These are phyloP conservation scores for Ephialtes manifestator DNA, from an alignment of 2,888 invertebrate species.

Conservation along the genomic window DNA sequence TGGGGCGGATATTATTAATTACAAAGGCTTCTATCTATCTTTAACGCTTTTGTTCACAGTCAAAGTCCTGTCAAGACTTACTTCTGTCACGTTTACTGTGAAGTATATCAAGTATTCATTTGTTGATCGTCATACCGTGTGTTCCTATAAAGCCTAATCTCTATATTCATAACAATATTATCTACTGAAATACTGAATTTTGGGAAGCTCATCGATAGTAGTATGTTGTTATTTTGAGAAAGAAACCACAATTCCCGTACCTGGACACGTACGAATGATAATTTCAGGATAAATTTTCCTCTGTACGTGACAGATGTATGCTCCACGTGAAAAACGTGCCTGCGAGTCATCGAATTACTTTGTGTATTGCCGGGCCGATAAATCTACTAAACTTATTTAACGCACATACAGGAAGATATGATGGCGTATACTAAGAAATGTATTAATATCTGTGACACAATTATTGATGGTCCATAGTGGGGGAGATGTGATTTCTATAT, in stretches of 20 bases:
- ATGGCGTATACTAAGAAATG: neutral
- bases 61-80: no score
- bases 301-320: conserved; percentile 25
- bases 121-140: no score
- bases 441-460: neutral
- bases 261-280: conserved; percentile 25
- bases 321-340: conserved; percentile 27
- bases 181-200: neutral
- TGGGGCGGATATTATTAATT: no score
- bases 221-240: neutral
- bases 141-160: no score
- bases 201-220: conserved; percentile 14
- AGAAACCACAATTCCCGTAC: neutral
- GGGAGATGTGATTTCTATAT: conserved; percentile 11
- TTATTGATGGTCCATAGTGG: neutral
- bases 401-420: neutral
- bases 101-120: no score
- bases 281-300: conserved; percentile 1
- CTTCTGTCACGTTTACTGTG: no score
- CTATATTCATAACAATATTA: no score
- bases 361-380: neutral
- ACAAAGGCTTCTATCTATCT: no score
- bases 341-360: neutral
- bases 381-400: neutral
- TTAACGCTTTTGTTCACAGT: no score